Conservation (phyloP, 2,797 vertebrate species). For the Harpagifer antarcticus region DNA sequence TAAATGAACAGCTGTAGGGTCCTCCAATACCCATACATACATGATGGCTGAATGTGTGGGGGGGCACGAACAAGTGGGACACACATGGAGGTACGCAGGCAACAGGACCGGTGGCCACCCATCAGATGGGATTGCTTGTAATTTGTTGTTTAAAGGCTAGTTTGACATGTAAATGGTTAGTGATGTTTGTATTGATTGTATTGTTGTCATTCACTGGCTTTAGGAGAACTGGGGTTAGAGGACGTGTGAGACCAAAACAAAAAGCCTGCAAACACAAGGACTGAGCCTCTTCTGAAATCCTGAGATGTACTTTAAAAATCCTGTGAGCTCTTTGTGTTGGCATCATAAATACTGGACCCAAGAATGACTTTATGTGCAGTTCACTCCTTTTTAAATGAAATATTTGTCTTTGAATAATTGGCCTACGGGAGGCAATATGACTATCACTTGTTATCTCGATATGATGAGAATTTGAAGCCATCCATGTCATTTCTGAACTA, state of each 20-base stretch:
- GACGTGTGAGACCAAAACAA: background rate
- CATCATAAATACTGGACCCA: background rate
- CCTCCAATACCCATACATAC: slow-evolving; percentile 59
- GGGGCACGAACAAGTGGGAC: slow-evolving; percentile 70
- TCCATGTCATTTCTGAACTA: background rate
- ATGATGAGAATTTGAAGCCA: background rate
- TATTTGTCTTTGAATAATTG: background rate
- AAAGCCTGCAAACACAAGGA: background rate
- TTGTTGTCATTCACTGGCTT: slow-evolving; percentile 39
- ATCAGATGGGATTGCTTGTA: slow-evolving; percentile 78
- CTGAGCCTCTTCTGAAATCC: background rate
- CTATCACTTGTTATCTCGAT: background rate
- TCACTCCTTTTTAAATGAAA: background rate
- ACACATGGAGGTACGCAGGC: slow-evolving; percentile 57
- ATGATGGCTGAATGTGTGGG: slow-evolving; percentile 69
- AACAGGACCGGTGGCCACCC: slow-evolving; percentile 72
- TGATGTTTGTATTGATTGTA: slow-evolving; percentile 69
- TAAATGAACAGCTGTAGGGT: slow-evolving; percentile 65
- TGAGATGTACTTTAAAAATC: background rate
- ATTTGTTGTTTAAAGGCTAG: slow-evolving; percentile 82
- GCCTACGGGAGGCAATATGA: background rate
- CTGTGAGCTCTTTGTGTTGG: background rate
- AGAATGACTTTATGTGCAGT: background rate
- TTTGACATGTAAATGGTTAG: slow-evolving; percentile 69
- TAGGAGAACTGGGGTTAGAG: slow-evolving; percentile 3